Conservation (phyloP, 2,888 invertebrate genomes). For the Lymantria dispar region DNA sequence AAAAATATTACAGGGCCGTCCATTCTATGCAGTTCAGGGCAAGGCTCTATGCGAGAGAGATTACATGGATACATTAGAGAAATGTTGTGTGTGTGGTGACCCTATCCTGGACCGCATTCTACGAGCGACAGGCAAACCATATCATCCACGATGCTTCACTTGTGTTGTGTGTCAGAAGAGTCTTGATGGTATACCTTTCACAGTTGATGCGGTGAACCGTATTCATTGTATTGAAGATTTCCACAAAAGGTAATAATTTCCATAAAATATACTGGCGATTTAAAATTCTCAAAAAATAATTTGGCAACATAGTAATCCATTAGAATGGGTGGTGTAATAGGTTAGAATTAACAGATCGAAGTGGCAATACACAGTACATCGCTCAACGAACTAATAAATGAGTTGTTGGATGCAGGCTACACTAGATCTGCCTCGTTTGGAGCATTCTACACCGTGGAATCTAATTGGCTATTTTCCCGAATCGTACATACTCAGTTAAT, state of each 20-base stretch:
- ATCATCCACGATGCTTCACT: constrained; percentile 98
- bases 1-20: constrained; percentile 87
- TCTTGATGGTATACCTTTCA: constrained; percentile 98
- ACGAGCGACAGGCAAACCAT: constrained; percentile 97
- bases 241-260: constrained; percentile 98
- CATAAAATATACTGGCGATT: too few species aligned
- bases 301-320: too few species aligned
- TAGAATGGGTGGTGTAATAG: too few species aligned
- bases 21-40: constrained; percentile 97
- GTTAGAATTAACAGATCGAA: too few species aligned
- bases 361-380: too few species aligned
- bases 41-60: constrained; percentile 98
- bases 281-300: too few species aligned
- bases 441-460: too few species aligned
- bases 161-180: constrained; percentile 98
- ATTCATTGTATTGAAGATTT: constrained; percentile 99
- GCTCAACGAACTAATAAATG: too few species aligned
- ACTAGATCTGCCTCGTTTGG: too few species aligned
- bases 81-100: constrained; percentile 97
- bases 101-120: constrained; percentile 97
- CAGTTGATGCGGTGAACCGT: constrained; percentile 98
- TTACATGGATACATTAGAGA: constrained; percentile 97
- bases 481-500: too few species aligned
- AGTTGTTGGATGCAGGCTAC: too few species aligned
- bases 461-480: too few species aligned